Conservation (phyloP, 23 tunicate species). For the Diplosoma virens region DNA sequence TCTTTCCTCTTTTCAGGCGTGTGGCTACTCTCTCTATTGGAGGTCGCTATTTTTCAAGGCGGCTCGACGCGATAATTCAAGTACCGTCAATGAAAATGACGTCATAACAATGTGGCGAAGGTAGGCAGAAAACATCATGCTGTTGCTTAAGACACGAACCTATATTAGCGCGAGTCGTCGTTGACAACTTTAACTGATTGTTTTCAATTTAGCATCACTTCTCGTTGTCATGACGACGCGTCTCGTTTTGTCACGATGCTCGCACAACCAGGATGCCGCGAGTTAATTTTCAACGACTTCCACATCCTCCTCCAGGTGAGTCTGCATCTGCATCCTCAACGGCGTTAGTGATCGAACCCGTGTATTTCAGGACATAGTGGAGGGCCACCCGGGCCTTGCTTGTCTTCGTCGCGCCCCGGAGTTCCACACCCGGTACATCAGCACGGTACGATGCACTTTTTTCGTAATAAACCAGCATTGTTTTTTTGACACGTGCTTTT, state of each 20-base stretch:
- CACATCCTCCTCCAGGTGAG: constrained; percentile 47
- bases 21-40: constrained; percentile 50
- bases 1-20: constrained; percentile 19
- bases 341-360: too few relatives aligned
- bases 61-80: neutral
- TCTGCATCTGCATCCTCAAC: neutral
- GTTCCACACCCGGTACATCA: constrained; percentile 62
- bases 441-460: too few relatives aligned
- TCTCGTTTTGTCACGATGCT: constrained; percentile 76
- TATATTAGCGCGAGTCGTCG: neutral
- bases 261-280: constrained; percentile 50
- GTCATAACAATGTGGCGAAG: constrained; percentile 30
- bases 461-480: too few relatives aligned
- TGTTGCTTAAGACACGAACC: too few relatives aligned
- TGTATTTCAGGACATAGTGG: constrained; percentile 42
- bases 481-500: too few relatives aligned
- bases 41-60: constrained; percentile 20
- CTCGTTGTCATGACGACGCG: constrained; percentile 53
- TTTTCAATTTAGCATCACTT: neutral
- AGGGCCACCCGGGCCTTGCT: constrained; percentile 49
- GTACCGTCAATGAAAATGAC: constrained; percentile 14
- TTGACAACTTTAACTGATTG: neutral
- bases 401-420: constrained; percentile 53
- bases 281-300: constrained; percentile 72
- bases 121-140: neutral